Conservation (phyloP, 2,113 vertebrate genomes). For the Megaceryle maxima region DNA sequence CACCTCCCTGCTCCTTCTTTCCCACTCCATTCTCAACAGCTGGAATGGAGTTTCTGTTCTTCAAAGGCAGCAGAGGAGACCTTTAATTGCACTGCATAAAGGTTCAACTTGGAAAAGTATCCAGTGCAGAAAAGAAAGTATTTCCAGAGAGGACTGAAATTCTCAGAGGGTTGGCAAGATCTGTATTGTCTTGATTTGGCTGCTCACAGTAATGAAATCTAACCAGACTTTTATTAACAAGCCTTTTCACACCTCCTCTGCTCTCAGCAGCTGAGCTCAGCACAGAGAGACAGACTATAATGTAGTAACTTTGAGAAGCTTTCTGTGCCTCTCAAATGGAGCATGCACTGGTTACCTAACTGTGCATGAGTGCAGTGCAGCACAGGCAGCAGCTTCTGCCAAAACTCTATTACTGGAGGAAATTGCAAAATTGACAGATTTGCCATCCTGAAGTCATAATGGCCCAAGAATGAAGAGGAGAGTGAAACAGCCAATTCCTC, state of each 20-base stretch:
- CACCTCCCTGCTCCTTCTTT: background rate
- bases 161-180: background rate
- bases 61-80: background rate
- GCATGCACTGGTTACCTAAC: constrained; percentile 23
- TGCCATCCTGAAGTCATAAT: constrained; percentile 4
- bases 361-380: constrained; percentile 18
- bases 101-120: background rate
- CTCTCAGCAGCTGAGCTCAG: constrained; percentile 57
- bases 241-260: constrained; percentile 40
- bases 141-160: background rate
- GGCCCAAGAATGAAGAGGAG: background rate
- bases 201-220: constrained; percentile 17
- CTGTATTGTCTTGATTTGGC: background rate
- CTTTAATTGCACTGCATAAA: background rate
- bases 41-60: background rate
- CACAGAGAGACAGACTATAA: background rate
- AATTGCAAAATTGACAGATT: constrained; percentile 38
- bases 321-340: constrained; percentile 17
- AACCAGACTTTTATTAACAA: constrained; percentile 52
- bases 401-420: constrained; percentile 2
- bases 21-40: background rate
- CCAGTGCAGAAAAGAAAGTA: background rate
- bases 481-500: background rate
- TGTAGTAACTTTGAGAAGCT: background rate
- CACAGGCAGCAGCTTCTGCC: background rate